Percentiles rank a stretch among this genome's conserved stretches.
Conservation (phyloP, 2,113 vertebrate species). For the Limanda limanda region DNA sequence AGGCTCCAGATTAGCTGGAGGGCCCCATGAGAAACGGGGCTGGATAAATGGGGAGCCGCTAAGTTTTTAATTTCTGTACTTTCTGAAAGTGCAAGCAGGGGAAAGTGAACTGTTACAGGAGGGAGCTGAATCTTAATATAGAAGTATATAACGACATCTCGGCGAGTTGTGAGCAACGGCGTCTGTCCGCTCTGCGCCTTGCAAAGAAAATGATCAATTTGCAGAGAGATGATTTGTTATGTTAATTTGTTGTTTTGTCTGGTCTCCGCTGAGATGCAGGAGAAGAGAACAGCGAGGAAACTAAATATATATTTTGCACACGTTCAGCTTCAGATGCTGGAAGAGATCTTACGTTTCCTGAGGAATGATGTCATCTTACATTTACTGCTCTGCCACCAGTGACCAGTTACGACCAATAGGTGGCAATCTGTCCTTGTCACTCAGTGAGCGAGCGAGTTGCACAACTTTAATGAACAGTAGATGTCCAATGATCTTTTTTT, state of each 20-base stretch:
- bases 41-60: neutral
- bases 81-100: conserved; percentile 39
- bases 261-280: conserved; percentile 39
- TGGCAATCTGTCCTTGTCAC: conserved; percentile 77
- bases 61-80: conserved; percentile 32
- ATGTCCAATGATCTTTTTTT: conserved; percentile 37
- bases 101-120: conserved; percentile 7
- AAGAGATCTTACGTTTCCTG: conserved; percentile 4
- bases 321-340: too few species aligned
- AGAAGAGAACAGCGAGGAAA: neutral
- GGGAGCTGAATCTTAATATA: conserved; percentile 37
- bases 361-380: conserved; percentile 35
- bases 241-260: conserved; percentile 44
- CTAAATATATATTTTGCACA: too few species aligned
- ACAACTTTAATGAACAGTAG: conserved; percentile 48
- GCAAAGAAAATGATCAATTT: conserved; percentile 50
- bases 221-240: conserved; percentile 46
- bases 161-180: conserved; percentile 20
- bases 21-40: conserved; percentile 62
- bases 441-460: conserved; percentile 20
- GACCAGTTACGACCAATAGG: conserved; percentile 69
- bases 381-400: conserved; percentile 29
- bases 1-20: conserved; percentile 71
- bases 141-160: conserved; percentile 44
- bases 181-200: conserved; percentile 20